These are phyloP conservation scores for Oscheius sp. DNA, from an alignment of 2,888 invertebrate species.

Conservation along the genomic window DNA sequence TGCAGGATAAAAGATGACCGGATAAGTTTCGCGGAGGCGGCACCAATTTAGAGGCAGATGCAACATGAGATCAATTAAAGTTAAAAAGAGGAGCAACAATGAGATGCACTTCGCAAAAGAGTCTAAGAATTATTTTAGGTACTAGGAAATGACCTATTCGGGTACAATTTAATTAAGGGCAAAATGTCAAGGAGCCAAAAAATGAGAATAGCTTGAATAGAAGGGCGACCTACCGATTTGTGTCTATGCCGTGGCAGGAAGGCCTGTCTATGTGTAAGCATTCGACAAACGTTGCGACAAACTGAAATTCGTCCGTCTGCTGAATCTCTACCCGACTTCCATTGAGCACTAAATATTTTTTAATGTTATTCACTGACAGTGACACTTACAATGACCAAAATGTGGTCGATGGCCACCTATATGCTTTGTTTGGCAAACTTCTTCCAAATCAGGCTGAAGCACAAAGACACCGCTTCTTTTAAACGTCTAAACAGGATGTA, in stretches of 20 bases:
- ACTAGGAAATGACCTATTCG: too few species aligned
- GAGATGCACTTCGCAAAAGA: too few species aligned
- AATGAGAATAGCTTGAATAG: background rate
- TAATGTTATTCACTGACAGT: background rate
- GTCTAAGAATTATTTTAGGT: too few species aligned
- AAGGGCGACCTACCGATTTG: slow-evolving; percentile 3
- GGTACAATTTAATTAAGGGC: too few species aligned
- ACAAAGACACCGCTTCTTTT: slow-evolving; percentile 16
- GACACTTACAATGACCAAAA: slow-evolving; percentile 63
- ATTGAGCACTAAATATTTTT: slow-evolving; percentile 55
- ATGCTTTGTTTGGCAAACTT: slow-evolving; percentile 62
- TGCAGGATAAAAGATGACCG: background rate
- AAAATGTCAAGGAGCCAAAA: background rate
- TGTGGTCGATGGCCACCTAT: slow-evolving; percentile 58
- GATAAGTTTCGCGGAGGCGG: background rate
- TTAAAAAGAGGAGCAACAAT: too few species aligned
- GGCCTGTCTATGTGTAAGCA: slow-evolving; percentile 54
- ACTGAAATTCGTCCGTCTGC: slow-evolving; percentile 60
- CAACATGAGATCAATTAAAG: too few species aligned
- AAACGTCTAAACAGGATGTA: slow-evolving; percentile 12
- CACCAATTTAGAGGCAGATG: too few species aligned
- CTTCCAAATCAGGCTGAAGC: slow-evolving; percentile 34
- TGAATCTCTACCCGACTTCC: slow-evolving; percentile 69
- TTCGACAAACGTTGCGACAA: slow-evolving; percentile 67
- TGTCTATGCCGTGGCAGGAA: slow-evolving; percentile 45